A percentile compares a stretch with the other conserved stretches of the same genome.
These are phyloP conservation scores for Valencia hispanica DNA, from an alignment of 2,797 vertebrate genomes.

Conservation along the genomic window DNA sequence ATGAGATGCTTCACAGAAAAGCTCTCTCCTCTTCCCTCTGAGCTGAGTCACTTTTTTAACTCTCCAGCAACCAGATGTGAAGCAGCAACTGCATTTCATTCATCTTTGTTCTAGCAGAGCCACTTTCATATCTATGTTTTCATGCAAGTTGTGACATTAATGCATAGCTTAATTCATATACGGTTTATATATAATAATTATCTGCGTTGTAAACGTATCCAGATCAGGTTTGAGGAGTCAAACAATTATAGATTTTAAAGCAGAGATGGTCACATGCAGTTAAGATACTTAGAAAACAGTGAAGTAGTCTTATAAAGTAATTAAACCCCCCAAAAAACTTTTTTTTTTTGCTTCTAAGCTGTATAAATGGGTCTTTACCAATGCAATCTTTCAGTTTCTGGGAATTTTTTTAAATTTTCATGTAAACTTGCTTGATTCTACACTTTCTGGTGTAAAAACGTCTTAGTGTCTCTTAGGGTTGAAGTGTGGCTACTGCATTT, in stretches of 20 bases:
- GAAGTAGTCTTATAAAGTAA: not conserved
- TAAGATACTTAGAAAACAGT: not conserved
- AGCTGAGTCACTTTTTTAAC: conserved; percentile 48
- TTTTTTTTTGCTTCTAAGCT: too few species aligned
- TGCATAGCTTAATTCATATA: conserved; percentile 42
- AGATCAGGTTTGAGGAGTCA: not conserved
- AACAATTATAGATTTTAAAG: not conserved
- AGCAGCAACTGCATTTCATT: conserved; percentile 44
- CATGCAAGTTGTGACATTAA: conserved; percentile 39
- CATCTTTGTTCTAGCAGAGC: conserved; percentile 30
- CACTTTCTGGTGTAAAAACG: too few species aligned
- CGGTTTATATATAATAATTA: not conserved
- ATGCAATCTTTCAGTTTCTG: too few species aligned
- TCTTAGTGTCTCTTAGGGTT: too few species aligned
- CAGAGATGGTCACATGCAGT: not conserved
- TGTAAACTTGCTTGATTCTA: too few species aligned
- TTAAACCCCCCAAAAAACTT: too few species aligned
- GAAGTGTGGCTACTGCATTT: too few species aligned
- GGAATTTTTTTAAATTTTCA: too few species aligned
- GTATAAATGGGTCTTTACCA: too few species aligned
- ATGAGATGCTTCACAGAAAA: conserved; percentile 57
- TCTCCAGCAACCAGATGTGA: conserved; percentile 46
- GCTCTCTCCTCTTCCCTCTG: conserved; percentile 25
- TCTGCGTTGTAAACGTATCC: not conserved
- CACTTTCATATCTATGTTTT: conserved; percentile 31